These are phyloP conservation scores for Cephus spinipes DNA, from an alignment of 2,888 invertebrate genomes.

Conservation along the genomic window DNA sequence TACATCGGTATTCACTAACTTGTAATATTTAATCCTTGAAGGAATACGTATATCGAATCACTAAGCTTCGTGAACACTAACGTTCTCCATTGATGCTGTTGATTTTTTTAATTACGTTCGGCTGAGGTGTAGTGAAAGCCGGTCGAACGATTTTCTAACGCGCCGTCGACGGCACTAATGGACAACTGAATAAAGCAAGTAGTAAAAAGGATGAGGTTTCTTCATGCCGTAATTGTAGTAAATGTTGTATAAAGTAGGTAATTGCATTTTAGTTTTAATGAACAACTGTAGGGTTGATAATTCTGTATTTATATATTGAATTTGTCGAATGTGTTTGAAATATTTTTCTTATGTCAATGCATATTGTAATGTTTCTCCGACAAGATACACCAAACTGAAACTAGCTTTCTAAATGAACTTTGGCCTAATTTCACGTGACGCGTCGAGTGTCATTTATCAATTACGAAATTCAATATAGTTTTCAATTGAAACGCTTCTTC, in stretches of 20 bases:
- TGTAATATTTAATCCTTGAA: neutral
- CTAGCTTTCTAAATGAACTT: slow-evolving; percentile 31
- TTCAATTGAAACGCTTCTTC: neutral
- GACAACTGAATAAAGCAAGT: slow-evolving; percentile 51
- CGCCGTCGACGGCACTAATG: neutral
- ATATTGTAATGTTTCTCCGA: neutral
- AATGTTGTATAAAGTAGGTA: slow-evolving; percentile 58
- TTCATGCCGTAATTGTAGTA: slow-evolving; percentile 47
- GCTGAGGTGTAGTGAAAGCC: neutral
- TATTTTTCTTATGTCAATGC: neutral
- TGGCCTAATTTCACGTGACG: slow-evolving; percentile 47
- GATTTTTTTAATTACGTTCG: neutral
- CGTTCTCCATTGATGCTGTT: neutral
- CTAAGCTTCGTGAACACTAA: too few species aligned
- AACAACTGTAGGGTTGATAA: slow-evolving; percentile 40
- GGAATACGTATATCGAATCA: neutral
- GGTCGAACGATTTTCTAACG: neutral
- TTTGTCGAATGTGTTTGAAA: slow-evolving; percentile 29
- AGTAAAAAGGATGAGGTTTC: slow-evolving; percentile 38
- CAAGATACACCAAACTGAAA: slow-evolving; percentile 5
- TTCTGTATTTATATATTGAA: slow-evolving; percentile 49
- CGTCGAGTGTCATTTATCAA: slow-evolving; percentile 22
- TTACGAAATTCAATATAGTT: neutral
- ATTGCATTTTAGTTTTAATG: slow-evolving; percentile 49
- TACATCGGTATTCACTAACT: neutral